Conservation (phyloP, 2,888 invertebrate species). For the Acanthococcus lagerstroemiae region DNA sequence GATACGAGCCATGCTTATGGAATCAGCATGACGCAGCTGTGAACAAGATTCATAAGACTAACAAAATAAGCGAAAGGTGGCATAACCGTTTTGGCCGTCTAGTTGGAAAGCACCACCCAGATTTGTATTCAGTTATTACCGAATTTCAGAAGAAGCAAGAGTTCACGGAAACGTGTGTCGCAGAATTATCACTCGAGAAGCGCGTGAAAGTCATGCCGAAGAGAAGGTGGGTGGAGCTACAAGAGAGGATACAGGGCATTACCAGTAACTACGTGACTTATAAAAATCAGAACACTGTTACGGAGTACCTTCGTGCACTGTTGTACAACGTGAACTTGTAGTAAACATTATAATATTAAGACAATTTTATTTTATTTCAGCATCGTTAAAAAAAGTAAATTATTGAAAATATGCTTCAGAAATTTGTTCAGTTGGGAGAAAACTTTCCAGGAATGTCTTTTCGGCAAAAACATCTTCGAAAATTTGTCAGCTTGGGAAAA, state of each 20-base stretch:
- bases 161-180: background rate
- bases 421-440: background rate
- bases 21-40: background rate
- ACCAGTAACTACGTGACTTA: too few species aligned
- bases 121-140: background rate
- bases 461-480: background rate
- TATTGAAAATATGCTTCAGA: background rate
- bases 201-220: background rate
- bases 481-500: too few species aligned
- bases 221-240: background rate
- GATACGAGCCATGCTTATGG: background rate
- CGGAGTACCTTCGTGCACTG: background rate
- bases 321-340: background rate
- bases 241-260: background rate
- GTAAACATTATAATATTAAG: too few species aligned
- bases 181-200: background rate
- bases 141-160: slow-evolving; percentile 6
- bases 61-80: slow-evolving; percentile 10
- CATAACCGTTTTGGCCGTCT: background rate
- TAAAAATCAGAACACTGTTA: background rate
- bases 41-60: background rate
- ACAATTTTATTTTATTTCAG: background rate
- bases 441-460: background rate
- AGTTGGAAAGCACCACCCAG: slow-evolving; percentile 10
- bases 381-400: background rate